Base-by-base conservation (phyloP, 2,797 vertebrate species). In the Eleutherodactylus coqui region DNA sequence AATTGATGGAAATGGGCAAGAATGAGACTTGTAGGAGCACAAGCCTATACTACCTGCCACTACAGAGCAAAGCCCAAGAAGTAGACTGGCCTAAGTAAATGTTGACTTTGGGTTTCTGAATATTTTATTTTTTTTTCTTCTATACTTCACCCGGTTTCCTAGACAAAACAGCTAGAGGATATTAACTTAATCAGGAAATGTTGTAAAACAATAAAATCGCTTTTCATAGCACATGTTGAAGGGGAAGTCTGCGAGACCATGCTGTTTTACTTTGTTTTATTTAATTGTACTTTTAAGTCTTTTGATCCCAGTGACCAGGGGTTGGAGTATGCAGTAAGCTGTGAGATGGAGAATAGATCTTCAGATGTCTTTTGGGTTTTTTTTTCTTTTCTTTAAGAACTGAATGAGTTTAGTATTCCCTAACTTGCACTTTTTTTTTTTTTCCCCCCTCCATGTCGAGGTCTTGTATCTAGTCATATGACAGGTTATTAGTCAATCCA, bases 161-260 rank as follows among this genome's bases (percentile, higher is more conserved):
- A 87, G 82, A 84, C 76, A 87, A 84, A 87, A 87, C 82, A 84
- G 58, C 45, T 47, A 38, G 49, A 45, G 86, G 86, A 87, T 87
- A 87, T 87, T 87, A 81, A 53, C 55, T 85, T 84, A 84, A 87
- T 87, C 86, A 87, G 86, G 86, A 87, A 87, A 87, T 67, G 86
- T 84, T 64, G 45, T 51, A 64, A 79, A 83, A 83, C 75, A 83
- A 83, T 58, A 32, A 79, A 73, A 47, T 79, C 75, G 17, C 51
- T 64, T 87, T 83, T 83, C 75, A 70, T 47, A 60, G 64, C 29
- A 83, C 51, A 10, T 1, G 60, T 24, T 24, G 69, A 14, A 38
- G 24, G 75, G 76, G 49, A 85, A 79, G 84, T 80, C 77, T 21
- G 11, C 13, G 17, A 73, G 67, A 80, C 77, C 17, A 24, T 45